Base-by-base conservation (phyloP, 2,113 vertebrate species). In the Epinephelus fuscoguttatus region DNA sequence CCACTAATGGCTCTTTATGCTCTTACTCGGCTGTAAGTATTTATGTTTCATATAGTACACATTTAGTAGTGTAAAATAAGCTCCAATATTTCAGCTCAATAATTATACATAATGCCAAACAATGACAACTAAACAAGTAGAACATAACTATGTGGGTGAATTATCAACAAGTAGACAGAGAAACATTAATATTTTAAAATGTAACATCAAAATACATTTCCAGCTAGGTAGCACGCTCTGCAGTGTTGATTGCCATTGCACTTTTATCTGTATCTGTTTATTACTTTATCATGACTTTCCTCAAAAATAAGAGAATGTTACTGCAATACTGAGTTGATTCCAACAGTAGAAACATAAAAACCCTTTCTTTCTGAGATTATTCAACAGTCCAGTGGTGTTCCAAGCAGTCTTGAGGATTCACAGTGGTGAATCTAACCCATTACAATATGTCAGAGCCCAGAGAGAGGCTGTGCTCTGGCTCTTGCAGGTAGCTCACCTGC, bases 401-500 rank as follows among this genome's bases (percentile, higher is more conserved):
- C 49, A n/a, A 59, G 61, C 56, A 40, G 70, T 86, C 62, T 55
- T 70, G 30, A 50, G 70, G 79, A 60, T 50, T 81, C 77, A 64
- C 66, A 37, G 60, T 45, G 69, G 12, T 14, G 8, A 15, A 21
- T 42, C 27, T 12, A 19, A 13, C 10, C 27, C 49, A 63, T 86
- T 75, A 88, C 67, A 87, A 53, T 71, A 87, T 60, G 49, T 94
- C 89, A 64, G 90, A 75, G 74, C 92, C 89, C 71, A 92, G 57
- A 21, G 90, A 70, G 33, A 92, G 63, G 76, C 78, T 83, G 81
- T 88, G 84, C 70, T 93, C 91, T 0, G 84, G 71, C 56, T 94
- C 93, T 78, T 93, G 90, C 76, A 91, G 71, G 83, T 93, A 92
- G 89, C 86, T 87, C 76, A 93, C 77, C 84, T 92, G 93, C 94